A percentile compares a stretch with the other conserved stretches of the same genome.
Conservation (phyloP, 2,888 invertebrate species). For the Catocala nupta region DNA sequence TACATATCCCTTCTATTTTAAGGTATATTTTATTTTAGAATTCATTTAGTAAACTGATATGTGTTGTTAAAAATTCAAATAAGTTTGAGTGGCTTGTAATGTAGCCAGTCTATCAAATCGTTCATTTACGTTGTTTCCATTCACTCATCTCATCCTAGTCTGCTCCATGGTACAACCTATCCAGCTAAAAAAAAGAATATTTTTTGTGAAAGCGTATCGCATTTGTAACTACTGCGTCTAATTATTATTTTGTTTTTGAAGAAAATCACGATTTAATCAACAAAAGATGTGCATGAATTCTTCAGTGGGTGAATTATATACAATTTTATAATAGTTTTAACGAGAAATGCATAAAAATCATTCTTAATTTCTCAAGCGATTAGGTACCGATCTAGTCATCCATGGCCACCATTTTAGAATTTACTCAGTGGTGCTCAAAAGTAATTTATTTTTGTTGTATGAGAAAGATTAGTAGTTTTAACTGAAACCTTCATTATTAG, state of each 20-base stretch:
- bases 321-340: constrained; percentile 54
- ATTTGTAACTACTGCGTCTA: constrained; percentile 77
- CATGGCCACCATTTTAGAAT: constrained; percentile 87
- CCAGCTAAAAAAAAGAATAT: constrained; percentile 63
- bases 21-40: too few species aligned
- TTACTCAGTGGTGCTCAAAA: constrained; percentile 69
- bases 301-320: constrained; percentile 79
- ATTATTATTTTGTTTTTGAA: constrained; percentile 64
- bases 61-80: too few species aligned
- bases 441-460: constrained; percentile 69
- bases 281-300: constrained; percentile 85
- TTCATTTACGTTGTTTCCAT: constrained; percentile 23
- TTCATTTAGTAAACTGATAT: too few species aligned
- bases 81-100: too few species aligned
- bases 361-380: constrained; percentile 73
- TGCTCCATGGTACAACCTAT: constrained; percentile 18
- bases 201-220: constrained; percentile 83
- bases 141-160: constrained; percentile 39
- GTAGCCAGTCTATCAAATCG: background rate
- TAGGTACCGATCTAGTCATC: constrained; percentile 76
- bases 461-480: constrained; percentile 41
- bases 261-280: constrained; percentile 58
- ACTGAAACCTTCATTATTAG: constrained; percentile 35
- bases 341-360: constrained; percentile 56
- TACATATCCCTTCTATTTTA: too few species aligned